These are phyloP conservation scores for Incurvaria masculella DNA, from an alignment of 2,888 invertebrate species.

Conservation along the genomic window DNA sequence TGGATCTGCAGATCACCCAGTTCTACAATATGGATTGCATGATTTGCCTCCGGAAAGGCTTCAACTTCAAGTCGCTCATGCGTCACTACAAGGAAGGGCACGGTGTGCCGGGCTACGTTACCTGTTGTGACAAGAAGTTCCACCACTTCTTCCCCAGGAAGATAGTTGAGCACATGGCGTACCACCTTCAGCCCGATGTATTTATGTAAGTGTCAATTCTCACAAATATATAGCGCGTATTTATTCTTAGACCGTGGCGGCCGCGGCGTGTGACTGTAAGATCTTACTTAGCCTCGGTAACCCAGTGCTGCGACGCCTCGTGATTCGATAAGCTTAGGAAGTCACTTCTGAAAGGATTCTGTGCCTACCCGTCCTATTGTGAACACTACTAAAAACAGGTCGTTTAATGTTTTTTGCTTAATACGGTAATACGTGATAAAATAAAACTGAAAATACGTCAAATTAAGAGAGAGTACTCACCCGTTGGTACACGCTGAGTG, in stretches of 20 bases:
- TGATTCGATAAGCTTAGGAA: too few species aligned
- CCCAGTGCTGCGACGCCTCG: too few species aligned
- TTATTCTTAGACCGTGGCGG: too few species aligned
- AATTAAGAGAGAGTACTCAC: neutral
- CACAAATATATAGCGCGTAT: too few species aligned
- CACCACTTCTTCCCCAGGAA: slow-evolving; percentile 50
- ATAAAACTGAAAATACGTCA: neutral
- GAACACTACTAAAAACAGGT: neutral
- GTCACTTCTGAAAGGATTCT: too few species aligned
- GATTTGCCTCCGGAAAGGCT: slow-evolving; percentile 43
- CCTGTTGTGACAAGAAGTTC: slow-evolving; percentile 48
- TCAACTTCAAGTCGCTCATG: slow-evolving; percentile 45
- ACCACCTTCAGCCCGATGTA: slow-evolving; percentile 43
- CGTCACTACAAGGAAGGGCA: slow-evolving; percentile 49
- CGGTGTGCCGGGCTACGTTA: slow-evolving; percentile 47
- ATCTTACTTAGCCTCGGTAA: too few species aligned
- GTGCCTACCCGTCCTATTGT: neutral
- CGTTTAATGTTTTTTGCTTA: neutral
- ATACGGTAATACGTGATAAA: neutral
- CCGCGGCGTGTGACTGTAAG: too few species aligned
- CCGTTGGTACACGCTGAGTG: too few species aligned
- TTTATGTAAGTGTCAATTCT: slow-evolving; percentile 36
- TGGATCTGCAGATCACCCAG: slow-evolving; percentile 44
- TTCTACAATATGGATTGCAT: slow-evolving; percentile 53
- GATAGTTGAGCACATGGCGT: slow-evolving; percentile 51